phyloP scores from a whole-genome alignment of 1,140 invertebrate species.

The Tetramorium parvispinum region DNA sequence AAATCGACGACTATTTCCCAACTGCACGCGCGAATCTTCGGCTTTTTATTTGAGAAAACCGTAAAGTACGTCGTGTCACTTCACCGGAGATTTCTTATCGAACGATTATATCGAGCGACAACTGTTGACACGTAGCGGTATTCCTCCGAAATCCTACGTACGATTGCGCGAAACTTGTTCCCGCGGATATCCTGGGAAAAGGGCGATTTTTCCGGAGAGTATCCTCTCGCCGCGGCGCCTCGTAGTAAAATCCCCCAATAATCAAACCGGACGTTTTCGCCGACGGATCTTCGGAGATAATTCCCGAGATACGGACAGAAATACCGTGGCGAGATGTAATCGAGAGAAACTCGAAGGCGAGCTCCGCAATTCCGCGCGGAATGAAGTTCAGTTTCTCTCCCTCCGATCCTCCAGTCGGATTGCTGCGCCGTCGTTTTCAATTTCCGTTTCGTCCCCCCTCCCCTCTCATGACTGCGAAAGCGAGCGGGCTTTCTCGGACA shows the following conservation, averaged over 20 bases:
- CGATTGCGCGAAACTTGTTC: background rate
- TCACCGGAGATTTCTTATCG: background rate
- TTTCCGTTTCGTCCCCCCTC: conserved; percentile 19
- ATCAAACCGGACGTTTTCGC: conserved; percentile 14
- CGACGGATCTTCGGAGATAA: conserved; percentile 28
- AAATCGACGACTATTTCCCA: background rate
- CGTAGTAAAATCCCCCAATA: conserved; percentile 31
- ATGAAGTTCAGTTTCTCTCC: conserved; percentile 45
- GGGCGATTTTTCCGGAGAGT: background rate
- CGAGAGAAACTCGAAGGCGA: conserved; percentile 15
- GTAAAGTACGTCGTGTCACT: background rate
- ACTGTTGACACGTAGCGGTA: background rate
- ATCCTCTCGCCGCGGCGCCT: background rate
- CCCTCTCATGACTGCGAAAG: background rate
- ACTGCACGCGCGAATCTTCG: background rate
- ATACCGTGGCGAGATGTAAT: conserved; percentile 32
- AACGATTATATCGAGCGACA: background rate
- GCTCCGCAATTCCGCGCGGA: conserved; percentile 37
- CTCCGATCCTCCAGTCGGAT: background rate
- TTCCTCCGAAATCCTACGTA: background rate
- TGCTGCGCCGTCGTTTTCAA: conserved; percentile 47
- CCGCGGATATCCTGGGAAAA: background rate
- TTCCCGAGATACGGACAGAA: conserved; percentile 29
- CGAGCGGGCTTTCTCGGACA: conserved; percentile 21
- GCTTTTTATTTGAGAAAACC: background rate